Percentiles rank a stretch among this genome's conserved stretches.
Conservation (phyloP, 2,113 vertebrate species). For the Orthonyx spaldingii region DNA sequence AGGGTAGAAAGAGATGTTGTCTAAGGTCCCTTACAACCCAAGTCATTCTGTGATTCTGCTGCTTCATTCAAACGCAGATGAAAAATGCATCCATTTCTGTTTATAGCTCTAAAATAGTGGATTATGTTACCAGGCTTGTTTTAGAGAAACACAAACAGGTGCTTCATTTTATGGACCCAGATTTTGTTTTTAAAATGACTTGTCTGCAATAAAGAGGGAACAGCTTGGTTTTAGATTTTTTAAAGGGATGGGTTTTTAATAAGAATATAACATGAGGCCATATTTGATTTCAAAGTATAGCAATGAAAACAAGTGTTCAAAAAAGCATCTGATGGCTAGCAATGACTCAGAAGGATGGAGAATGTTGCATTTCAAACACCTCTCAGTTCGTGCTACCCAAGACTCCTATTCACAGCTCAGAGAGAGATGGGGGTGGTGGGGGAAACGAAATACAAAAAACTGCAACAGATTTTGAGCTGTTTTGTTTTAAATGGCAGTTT, state of each 20-base stretch:
- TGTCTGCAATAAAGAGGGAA: not conserved
- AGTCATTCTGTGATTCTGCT: not conserved
- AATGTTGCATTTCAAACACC: conserved; percentile 14
- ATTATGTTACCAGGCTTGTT: not conserved
- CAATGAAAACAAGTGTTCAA: conserved; percentile 10
- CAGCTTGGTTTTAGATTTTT: not conserved
- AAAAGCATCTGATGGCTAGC: not conserved
- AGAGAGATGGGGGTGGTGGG: conserved; percentile 27
- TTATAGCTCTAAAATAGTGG: not conserved
- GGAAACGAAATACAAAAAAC: not conserved
- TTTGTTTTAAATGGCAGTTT: not conserved
- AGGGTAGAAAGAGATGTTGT: not conserved
- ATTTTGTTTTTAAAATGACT: not conserved
- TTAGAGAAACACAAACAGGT: not conserved
- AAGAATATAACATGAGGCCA: not conserved
- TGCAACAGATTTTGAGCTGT: conserved; percentile 17
- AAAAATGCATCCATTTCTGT: not conserved
- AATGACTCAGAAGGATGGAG: conserved; percentile 23
- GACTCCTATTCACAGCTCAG: conserved; percentile 21
- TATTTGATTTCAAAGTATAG: not conserved
- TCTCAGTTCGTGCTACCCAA: conserved; percentile 12
- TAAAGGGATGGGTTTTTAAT: not conserved
- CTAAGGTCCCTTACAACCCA: not conserved
- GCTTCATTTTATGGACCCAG: not conserved
- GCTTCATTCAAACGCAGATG: not conserved